These are phyloP conservation scores for Cephalopterus ornatus DNA, from an alignment of 2,113 vertebrate species.

Conservation along the genomic window DNA sequence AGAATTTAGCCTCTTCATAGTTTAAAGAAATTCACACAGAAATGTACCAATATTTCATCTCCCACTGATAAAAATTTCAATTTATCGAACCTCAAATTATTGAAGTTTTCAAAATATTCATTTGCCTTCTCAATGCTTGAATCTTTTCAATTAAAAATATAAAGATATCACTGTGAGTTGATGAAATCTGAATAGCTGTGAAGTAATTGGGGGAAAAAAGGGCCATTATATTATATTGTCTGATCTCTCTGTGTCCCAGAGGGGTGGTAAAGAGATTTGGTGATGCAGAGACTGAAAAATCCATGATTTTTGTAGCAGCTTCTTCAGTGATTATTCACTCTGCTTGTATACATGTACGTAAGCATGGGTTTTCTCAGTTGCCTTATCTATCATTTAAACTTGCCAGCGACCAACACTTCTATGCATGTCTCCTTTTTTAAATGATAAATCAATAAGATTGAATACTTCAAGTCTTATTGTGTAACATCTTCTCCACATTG, in stretches of 20 bases:
- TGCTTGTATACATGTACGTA: neutral
- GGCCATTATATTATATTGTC: neutral
- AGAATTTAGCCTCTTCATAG: neutral
- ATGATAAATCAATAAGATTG: neutral
- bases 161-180: neutral
- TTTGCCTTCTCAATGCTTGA: neutral
- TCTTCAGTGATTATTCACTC: neutral
- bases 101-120: neutral
- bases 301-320: neutral
- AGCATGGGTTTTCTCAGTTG: neutral
- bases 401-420: neutral
- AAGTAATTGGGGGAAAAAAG: neutral
- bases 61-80: neutral
- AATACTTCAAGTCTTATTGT: neutral
- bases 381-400: neutral
- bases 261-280: neutral
- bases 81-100: neutral
- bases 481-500: neutral
- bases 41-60: neutral
- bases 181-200: neutral
- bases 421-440: neutral
- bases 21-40: neutral
- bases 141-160: neutral
- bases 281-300: neutral
- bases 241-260: neutral